Evolutionary conservation across 2,888 invertebrate species (phyloP), one percentile per base, ranked within the genome.

Genomic region (Andrena dorsata): DNA sequence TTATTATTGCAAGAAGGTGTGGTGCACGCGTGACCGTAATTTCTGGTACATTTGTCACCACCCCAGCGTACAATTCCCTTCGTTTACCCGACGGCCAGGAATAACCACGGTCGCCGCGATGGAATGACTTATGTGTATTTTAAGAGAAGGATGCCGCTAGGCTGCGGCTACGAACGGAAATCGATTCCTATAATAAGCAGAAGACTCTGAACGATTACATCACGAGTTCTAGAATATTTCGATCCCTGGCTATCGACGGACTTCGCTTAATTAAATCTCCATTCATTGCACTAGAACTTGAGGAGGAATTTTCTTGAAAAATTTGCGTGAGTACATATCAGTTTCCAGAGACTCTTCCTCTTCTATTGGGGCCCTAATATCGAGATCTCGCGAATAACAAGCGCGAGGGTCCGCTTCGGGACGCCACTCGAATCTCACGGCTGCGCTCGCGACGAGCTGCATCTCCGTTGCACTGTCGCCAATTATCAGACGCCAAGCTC

Each of bases 21-120:
- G 4, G 32, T 13, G 65, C 65, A 53, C 64, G 26, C 47, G 80
- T 69, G 30, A 58, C 69, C 28, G 73, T 76, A 70, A 76, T 81
- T 83, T 83, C 83, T 81, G 82, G 73, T 81, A 77, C 76, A 58
- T 63, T 83, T 76, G 76, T 76, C 76, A 66, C 70, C 83, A 81
- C 76, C 83, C 82, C 73, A 69, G 65, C 76, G 72, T 72, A 71
- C 56, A 51, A 47, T 65, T 76, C 69, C 49, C 70, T 68, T 56
- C 63, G 70, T 76, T 82, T 73, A 73, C 64, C 26, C 26, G 32
- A 32, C n/a, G n/a, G 71, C 60, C 76, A 41, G 69, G 77, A 83
- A 83, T 83, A 83, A 73, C 76, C 53, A 26, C 58, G 58, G 60
- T 73, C 69, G 26, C 60, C 60, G 20, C 60, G 80, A 66, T 70